These are phyloP conservation scores for Egretta garzetta DNA, from an alignment of 2,113 vertebrate genomes.

Conservation along the genomic window DNA sequence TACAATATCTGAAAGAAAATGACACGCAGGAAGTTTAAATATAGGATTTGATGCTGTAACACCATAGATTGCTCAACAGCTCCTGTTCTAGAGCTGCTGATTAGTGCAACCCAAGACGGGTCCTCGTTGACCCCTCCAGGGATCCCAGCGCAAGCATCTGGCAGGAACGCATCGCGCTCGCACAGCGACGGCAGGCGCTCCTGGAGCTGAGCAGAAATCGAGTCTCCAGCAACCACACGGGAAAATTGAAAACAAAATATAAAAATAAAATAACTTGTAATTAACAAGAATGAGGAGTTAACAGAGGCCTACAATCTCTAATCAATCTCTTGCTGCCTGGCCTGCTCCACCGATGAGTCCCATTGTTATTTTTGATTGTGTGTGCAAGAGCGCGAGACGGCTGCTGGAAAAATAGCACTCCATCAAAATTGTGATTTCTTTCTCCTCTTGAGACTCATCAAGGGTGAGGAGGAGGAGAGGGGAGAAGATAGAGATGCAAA, in stretches of 20 bases:
- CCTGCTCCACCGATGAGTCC: slow-evolving; percentile 20
- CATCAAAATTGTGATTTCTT: slow-evolving; percentile 1
- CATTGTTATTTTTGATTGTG: slow-evolving; percentile 61
- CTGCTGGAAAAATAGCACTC: slow-evolving; percentile 26
- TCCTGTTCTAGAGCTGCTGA: not conserved
- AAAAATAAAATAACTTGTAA: slow-evolving; percentile 49
- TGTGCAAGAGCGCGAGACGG: not conserved
- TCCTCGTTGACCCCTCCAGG: slow-evolving; percentile 13
- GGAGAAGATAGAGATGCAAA: not conserved
- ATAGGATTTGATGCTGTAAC: not conserved
- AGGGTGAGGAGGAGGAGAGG: not conserved
- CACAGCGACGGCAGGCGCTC: fast-evolving
- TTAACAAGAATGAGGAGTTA: slow-evolving; percentile 60
- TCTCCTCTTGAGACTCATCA: slow-evolving; percentile 9
- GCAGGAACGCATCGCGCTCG: not conserved
- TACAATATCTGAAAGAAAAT: not conserved
- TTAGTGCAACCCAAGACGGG: not conserved
- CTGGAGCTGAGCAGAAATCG: not conserved
- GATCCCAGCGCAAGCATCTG: not conserved
- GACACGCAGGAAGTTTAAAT: not conserved
- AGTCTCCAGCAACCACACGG: not conserved
- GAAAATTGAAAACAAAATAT: slow-evolving; percentile 16
- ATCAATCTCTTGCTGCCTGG: slow-evolving; percentile 52
- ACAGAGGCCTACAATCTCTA: slow-evolving; percentile 27
- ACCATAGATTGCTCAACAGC: not conserved